phyloP scores from a whole-genome alignment of 2,113 vertebrate genomes.

The Sylvicapra grimmia region DNA sequence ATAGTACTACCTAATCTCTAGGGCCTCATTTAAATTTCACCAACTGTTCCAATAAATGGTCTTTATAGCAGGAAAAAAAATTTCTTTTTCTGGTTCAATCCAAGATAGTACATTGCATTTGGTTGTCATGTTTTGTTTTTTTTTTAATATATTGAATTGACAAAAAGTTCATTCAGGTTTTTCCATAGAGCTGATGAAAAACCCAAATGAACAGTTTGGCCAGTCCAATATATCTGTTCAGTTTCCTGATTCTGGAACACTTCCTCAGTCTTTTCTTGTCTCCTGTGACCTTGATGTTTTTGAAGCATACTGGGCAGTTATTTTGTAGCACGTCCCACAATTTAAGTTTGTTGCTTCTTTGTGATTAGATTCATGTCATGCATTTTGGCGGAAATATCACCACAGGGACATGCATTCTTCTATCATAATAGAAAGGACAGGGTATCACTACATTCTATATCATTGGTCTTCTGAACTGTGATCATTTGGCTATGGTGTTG shows the following conservation, averaged over 20 bases:
- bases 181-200: not conserved
- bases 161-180: not conserved
- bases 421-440: not conserved
- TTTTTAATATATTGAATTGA: not conserved
- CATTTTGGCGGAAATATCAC: not conserved
- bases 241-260: not conserved
- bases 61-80: not conserved
- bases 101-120: not conserved
- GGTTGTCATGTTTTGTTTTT: not conserved
- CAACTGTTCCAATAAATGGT: not conserved
- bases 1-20: not conserved
- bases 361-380: not conserved
- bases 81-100: not conserved
- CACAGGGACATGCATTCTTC: not conserved
- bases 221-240: not conserved
- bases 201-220: accelerated
- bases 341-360: not conserved
- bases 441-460: not conserved
- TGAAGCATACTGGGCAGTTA: not conserved
- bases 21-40: not conserved
- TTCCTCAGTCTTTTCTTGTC: not conserved
- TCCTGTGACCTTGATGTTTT: not conserved
- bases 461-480: not conserved
- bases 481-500: not conserved
- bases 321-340: not conserved